Conservation (phyloP, 2,888 invertebrate genomes). For the Drosophila histrio region DNA sequence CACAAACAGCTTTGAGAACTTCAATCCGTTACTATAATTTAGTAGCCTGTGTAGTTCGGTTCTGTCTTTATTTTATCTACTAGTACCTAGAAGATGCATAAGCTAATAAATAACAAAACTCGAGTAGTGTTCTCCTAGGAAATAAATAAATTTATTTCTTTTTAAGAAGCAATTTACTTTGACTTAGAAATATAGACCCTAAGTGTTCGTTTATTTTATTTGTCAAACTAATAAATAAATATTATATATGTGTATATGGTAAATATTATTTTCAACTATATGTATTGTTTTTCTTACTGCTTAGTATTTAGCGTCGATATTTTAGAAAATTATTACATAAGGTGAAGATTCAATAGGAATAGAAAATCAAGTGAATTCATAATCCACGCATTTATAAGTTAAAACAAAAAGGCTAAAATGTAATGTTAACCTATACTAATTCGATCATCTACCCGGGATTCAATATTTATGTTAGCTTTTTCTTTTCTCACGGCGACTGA, state of each 20-base stretch:
- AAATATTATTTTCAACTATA: constrained; percentile 23
- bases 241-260: constrained; percentile 11
- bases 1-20: constrained; percentile 1
- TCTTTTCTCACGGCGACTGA: constrained; percentile 18
- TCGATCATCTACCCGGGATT: neutral
- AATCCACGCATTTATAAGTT: neutral
- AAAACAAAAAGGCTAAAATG: neutral
- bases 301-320: neutral
- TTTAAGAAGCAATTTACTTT: constrained; percentile 16
- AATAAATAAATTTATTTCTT: constrained; percentile 9
- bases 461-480: constrained; percentile 30
- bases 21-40: neutral
- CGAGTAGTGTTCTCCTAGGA: constrained; percentile 5
- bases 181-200: neutral
- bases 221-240: constrained; percentile 6
- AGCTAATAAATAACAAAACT: constrained; percentile 19
- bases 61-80: neutral
- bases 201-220: constrained; percentile 14
- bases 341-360: neutral
- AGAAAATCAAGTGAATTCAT: neutral
- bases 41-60: neutral
- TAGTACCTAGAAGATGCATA: constrained; percentile 9
- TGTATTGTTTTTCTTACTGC: too few relatives aligned
- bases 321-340: neutral
- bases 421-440: neutral